A percentile compares a stretch with the other conserved stretches of the same genome.
phyloP scores from a whole-genome alignment of 2,888 invertebrate species.

The Allophyes oxyacanthae region DNA sequence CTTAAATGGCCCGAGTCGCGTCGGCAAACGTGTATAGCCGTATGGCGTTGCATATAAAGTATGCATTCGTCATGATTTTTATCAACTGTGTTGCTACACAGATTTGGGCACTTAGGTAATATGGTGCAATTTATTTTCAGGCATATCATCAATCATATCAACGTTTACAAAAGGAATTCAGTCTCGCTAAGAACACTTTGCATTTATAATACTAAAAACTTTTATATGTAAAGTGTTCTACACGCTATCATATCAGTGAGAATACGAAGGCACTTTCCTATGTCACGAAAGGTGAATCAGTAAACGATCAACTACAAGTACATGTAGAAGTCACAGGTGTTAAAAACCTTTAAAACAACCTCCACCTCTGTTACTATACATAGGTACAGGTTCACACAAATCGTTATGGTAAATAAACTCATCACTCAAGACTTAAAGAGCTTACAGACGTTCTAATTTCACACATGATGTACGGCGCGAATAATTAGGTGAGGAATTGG shows the following conservation, averaged over 20 bases:
- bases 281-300: neutral
- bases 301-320: neutral
- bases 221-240: no score
- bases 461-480: conserved; percentile 5
- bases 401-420: conserved; percentile 3
- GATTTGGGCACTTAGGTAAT: conserved; percentile 11
- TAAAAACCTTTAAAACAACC: neutral
- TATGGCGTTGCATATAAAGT: conserved; percentile 25
- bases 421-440: conserved; percentile 6
- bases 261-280: no score
- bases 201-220: conserved; percentile 6
- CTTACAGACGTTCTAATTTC: conserved; percentile 3
- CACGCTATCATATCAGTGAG: neutral
- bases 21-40: conserved; percentile 7
- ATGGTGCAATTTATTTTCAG: conserved; percentile 8
- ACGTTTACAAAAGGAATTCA: conserved; percentile 14
- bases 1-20: conserved; percentile 22
- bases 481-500: conserved; percentile 5
- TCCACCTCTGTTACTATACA: neutral
- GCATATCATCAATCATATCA: conserved; percentile 14
- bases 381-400: neutral
- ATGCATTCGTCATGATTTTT: conserved; percentile 11
- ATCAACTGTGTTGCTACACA: conserved; percentile 4
- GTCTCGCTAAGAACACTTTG: conserved; percentile 3
- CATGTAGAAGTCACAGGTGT: neutral